phyloP scores from a whole-genome alignment of 2,888 invertebrate genomes.

The Myopa testacea region DNA sequence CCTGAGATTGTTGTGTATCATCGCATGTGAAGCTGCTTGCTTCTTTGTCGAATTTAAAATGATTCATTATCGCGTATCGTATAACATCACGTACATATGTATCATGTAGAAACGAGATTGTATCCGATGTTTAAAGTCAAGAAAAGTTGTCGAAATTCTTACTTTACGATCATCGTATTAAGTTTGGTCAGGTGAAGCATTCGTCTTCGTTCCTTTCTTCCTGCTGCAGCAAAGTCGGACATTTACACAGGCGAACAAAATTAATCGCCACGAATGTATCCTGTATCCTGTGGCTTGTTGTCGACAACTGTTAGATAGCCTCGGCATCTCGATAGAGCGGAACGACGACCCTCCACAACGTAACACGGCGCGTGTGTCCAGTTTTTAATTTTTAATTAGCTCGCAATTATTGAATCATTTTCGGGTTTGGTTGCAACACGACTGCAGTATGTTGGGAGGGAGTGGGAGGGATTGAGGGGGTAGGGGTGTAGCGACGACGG shows the following conservation, averaged over 20 bases:
- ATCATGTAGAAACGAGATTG: constrained; percentile 3
- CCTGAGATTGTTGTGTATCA: too few species aligned
- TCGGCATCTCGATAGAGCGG: not conserved
- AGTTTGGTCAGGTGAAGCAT: constrained; percentile 34
- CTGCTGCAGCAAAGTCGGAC: too few species aligned
- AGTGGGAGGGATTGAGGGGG: too few species aligned
- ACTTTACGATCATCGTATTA: constrained; percentile 46
- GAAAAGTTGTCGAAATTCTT: constrained; percentile 44
- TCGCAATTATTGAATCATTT: constrained; percentile 41
- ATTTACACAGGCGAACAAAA: too few species aligned
- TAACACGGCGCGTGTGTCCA: constrained; percentile 25
- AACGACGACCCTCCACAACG: not conserved
- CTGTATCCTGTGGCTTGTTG: not conserved
- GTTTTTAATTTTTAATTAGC: constrained; percentile 42
- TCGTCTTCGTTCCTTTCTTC: too few species aligned
- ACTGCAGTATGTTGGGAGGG: not conserved
- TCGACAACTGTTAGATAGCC: constrained; percentile 15
- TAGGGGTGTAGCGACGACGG: not conserved
- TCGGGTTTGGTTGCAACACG: not conserved
- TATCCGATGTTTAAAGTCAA: constrained; percentile 42
- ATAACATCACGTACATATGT: constrained; percentile 41
- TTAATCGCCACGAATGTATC: not conserved
- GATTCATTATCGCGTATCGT: constrained; percentile 48
- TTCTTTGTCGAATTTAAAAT: not conserved
- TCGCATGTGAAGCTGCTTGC: too few species aligned